Evolutionary conservation across 2,113 vertebrate species (phyloP).

Genomic region (Chloropsis hardwickii): DNA sequence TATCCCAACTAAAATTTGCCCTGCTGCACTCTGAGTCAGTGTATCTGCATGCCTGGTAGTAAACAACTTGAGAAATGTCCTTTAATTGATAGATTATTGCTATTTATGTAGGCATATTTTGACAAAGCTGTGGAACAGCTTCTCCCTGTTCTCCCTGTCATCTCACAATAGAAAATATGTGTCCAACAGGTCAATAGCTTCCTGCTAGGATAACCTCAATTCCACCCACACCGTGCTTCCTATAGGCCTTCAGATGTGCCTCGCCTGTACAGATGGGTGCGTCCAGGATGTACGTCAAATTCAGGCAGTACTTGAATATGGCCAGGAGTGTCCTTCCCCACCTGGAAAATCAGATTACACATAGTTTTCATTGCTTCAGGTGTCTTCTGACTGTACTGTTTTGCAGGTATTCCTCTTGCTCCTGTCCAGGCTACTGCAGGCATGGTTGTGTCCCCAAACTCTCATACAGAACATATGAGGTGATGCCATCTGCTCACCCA

Average conservation of each 20-base stretch:
- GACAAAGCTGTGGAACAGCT: neutral
- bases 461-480: neutral
- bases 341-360: neutral
- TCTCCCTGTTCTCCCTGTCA: neutral
- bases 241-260: neutral
- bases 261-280: neutral
- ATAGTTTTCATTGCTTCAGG: neutral
- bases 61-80: neutral
- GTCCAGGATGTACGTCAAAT: neutral
- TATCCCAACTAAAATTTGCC: neutral
- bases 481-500: fast-evolving
- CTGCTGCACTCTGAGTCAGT: neutral
- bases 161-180: fast-evolving
- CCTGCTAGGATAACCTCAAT: neutral
- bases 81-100: neutral
- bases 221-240: fast-evolving
- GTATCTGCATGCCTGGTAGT: neutral
- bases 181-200: neutral
- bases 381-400: neutral
- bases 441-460: neutral
- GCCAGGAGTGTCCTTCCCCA: neutral
- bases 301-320: neutral
- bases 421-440: neutral
- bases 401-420: neutral
- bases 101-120: neutral